Evolutionary conservation across 1,140 invertebrate species (phyloP).

Genomic region (Hylaeus anthracinus): DNA sequence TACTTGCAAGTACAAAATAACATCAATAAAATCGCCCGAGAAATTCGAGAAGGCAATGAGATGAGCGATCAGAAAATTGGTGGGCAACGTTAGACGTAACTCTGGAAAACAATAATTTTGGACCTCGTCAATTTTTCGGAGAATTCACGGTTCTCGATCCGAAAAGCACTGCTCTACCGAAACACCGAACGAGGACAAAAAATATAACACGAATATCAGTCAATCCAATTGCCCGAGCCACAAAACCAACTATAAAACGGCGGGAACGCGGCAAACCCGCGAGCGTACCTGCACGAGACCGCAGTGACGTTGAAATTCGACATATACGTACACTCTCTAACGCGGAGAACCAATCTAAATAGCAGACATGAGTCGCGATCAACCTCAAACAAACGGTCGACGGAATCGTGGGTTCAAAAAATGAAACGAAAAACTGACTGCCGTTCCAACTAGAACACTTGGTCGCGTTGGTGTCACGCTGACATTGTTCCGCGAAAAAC

Average conservation of each 20-base stretch:
- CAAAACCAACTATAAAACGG: not conserved
- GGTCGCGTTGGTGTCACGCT: too few species aligned
- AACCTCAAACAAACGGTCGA: not conserved
- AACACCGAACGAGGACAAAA: not conserved
- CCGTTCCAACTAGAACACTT: too few species aligned
- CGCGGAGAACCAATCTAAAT: not conserved
- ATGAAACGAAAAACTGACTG: not conserved
- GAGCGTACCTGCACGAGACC: not conserved
- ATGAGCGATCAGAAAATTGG: too few species aligned
- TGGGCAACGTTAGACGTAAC: too few species aligned
- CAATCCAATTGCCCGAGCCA: not conserved
- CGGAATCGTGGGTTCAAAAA: not conserved
- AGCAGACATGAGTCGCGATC: not conserved
- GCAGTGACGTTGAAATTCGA: not conserved
- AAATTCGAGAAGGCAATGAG: too few species aligned
- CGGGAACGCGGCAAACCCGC: conserved; percentile 5
- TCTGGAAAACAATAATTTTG: too few species aligned
- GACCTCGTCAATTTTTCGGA: too few species aligned
- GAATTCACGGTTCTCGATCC: too few species aligned
- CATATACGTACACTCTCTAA: not conserved
- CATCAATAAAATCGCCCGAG: too few species aligned
- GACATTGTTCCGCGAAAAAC: too few species aligned
- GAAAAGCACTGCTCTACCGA: not conserved
- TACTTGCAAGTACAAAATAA: too few species aligned
- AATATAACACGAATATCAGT: not conserved